Conservation (phyloP, 2,113 vertebrate species). For the Saguinus midas region DNA sequence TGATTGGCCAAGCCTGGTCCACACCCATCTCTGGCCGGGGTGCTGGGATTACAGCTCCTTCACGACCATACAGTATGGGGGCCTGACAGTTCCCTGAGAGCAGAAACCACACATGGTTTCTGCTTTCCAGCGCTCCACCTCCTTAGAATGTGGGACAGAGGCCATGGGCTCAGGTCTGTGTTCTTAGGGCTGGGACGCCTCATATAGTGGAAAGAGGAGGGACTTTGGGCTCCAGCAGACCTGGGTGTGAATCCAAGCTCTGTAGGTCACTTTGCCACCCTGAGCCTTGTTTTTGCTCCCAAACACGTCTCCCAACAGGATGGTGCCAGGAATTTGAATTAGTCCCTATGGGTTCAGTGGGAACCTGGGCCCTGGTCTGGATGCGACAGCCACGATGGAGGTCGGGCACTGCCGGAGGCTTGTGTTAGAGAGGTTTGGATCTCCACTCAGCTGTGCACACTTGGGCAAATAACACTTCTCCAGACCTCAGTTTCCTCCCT, state of each 20-base stretch:
- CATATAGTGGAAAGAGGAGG: neutral
- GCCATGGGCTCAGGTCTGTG: neutral
- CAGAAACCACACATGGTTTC: rapidly evolving
- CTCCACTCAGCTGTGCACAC: neutral
- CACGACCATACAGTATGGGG: neutral
- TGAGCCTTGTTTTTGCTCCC: neutral
- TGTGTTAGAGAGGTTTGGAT: neutral
- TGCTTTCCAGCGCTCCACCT: neutral
- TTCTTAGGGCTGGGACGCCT: neutral
- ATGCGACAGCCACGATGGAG: rapidly evolving
- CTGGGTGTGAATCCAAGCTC: neutral
- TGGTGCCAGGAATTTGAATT: neutral
- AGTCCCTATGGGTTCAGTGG: neutral
- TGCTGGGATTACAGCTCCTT: rapidly evolving
- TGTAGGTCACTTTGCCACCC: neutral
- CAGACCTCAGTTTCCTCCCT: neutral
- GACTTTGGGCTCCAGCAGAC: neutral
- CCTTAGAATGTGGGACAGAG: neutral
- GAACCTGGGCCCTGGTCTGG: neutral
- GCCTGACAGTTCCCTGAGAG: rapidly evolving
- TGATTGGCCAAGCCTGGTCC: neutral
- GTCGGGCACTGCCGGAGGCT: rapidly evolving
- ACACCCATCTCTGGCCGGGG: neutral
- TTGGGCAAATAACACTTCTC: neutral
- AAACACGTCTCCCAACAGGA: neutral